Base-by-base conservation (phyloP, 2,797 vertebrate species). In the Pygocentrus nattereri region DNA sequence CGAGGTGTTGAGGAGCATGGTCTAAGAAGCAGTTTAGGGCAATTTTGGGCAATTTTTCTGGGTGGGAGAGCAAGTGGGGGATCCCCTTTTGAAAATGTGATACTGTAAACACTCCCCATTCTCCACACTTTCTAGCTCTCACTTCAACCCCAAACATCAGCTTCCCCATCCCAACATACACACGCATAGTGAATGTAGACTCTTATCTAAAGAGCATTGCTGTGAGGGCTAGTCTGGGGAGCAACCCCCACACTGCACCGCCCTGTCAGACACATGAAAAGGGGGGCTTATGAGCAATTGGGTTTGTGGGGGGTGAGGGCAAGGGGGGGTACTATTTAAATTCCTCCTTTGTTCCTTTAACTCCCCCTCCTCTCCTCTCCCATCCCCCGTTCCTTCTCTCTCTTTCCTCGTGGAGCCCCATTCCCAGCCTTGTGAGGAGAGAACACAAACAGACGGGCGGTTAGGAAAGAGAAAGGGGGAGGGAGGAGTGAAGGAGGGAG, bases 221-320 rank as follows among this genome's bases (percentile, higher is more conserved):
- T 78, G 69, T 68, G 83, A 85, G 82, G 69, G 52, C 78, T 74
- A 71, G 71, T 79, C 75, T 67, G 71, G 54, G 30, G 41, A 78
- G 86, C 90, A 81, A 73, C 1, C 56, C 80, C 79, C 74, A 80
- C 77, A 75, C 76, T 75, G 75, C 78, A 81, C 82, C 80, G 79
- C 88, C 88, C 76, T 92, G 92, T 90, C 89, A 92, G 92, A 91
- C 90, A 85, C 88, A 86, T 87, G 77, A 79, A 77, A 76, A 75
- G 84, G 82, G 85, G 82, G 81, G 62, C 82, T 61, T 78, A 72
- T 85, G 77, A 80, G 77, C 79, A 80, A 81, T 78, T 78, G 81
- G 59, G 50, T 70, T 62, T 76, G 76, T 62, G 30, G 76, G 71
- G 47, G 59, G 62, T 16, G 44, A 27, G 67, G 68, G 23, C 30